Base-by-base conservation (phyloP, 2,113 vertebrate species). In the Dicentrarchus labrax region DNA sequence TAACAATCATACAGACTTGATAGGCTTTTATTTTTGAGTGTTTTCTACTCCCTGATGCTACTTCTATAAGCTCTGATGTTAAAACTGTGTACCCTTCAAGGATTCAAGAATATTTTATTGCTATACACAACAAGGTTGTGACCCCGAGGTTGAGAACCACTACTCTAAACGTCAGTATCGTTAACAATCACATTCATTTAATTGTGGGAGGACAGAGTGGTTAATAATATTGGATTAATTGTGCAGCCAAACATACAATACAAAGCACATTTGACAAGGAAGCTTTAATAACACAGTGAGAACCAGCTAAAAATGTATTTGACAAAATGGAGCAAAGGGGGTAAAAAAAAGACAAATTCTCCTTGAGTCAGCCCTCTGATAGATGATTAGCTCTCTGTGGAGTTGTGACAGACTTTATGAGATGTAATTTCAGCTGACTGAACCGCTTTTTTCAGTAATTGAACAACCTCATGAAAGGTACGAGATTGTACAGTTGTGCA, bases 351-450 rank as follows among this genome's bases (percentile, higher is more conserved):
- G 0, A 11, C 0, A 30, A 0, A 1, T 57, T 74, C 47, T 74
- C 13, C 56, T 53, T 4, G 36, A 60, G 61, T 82, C 85, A 68
- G 82, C 47, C 9, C 15, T 77, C 67, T 57, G 75, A 76, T 67
- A 21, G 60, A 68, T 64, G 59, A 66, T 80, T 67, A 54, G 72
- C 48, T 88, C 83, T 85, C 71, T 72, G 21, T 68, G 71, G 70
- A 79, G 78, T 15, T 70, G 59, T 78, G 69, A 65, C 81, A 74
- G 73, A 66, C 59, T 45, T 85, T 54, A 82, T 70, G 69, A 78
- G 74, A 65, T 43, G 68, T 74, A 60, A 71, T 80, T 83, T 83
- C 70, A 81, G 65, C 73, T 65, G 83, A 83, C 72, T 80, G 62
- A 77, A 71, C 51, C 45, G 43, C 39, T 73, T 84, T 72, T 67